These are phyloP conservation scores for Poecilia latipinna DNA, from an alignment of 2,113 vertebrate species.

Conservation along the genomic window DNA sequence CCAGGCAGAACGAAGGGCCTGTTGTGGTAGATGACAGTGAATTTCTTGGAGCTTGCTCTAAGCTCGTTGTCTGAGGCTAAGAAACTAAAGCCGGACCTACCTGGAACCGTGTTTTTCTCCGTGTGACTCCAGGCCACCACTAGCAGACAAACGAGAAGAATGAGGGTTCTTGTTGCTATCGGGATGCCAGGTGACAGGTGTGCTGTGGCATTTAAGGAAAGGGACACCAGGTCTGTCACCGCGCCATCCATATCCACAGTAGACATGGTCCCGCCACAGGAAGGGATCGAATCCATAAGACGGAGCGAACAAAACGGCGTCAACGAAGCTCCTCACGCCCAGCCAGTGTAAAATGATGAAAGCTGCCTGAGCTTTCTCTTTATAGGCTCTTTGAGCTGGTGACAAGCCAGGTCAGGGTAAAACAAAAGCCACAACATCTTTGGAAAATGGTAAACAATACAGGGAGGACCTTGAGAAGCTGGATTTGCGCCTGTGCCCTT, in stretches of 20 bases:
- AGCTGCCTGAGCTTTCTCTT: conserved; percentile 38
- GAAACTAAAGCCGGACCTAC: conserved; percentile 65
- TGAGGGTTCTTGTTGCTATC: conserved; percentile 74
- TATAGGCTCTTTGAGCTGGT: conserved; percentile 66
- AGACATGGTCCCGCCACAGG: conserved; percentile 53
- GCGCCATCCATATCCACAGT: conserved; percentile 58
- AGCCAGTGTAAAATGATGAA: background rate
- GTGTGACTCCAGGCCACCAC: conserved; percentile 82
- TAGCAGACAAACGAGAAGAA: conserved; percentile 83
- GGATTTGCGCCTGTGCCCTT: conserved; percentile 77
- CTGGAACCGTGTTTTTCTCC: conserved; percentile 84
- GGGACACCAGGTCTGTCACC: conserved; percentile 73
- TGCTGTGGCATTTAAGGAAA: conserved; percentile 77
- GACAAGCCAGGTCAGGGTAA: conserved; percentile 76
- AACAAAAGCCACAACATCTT: conserved; percentile 83
- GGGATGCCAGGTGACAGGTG: conserved; percentile 27
- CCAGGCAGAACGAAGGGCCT: conserved; percentile 92
- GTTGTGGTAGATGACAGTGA: background rate
- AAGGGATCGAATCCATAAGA: conserved; percentile 61
- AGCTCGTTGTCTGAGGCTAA: background rate
- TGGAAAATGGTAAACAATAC: conserved; percentile 71
- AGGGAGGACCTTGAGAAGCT: conserved; percentile 82
- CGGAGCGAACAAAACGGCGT: background rate
- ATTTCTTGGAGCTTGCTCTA: background rate
- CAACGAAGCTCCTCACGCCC: conserved; percentile 1